phyloP scores from a whole-genome alignment of 2,113 vertebrate species.

The Tupaia chinensis region DNA sequence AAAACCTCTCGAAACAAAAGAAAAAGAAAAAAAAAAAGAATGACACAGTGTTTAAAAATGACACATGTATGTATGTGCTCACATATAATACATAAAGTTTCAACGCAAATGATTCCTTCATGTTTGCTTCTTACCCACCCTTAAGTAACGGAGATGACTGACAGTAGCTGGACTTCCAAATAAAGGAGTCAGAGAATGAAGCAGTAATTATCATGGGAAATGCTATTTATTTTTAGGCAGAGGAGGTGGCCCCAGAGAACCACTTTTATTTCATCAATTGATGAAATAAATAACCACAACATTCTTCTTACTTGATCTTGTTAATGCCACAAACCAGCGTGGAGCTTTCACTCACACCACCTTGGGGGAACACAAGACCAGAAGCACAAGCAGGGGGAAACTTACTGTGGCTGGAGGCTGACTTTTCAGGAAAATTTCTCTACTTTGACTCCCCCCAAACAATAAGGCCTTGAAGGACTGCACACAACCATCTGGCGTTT shows the following conservation, averaged over 20 bases:
- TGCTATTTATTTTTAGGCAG: not conserved
- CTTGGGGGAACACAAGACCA: not conserved
- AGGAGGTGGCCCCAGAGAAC: not conserved
- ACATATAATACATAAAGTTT: not conserved
- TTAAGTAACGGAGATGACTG: not conserved
- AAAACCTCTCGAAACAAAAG: too few species aligned
- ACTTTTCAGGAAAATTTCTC: not conserved
- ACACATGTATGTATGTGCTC: too few species aligned
- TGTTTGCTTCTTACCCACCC: not conserved
- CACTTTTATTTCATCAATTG: not conserved
- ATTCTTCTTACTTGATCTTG: not conserved
- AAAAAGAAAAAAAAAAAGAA: not conserved
- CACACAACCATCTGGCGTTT: not conserved
- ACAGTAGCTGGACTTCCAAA: not conserved
- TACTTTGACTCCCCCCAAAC: not conserved
- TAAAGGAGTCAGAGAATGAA: not conserved
- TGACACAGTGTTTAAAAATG: too few species aligned
- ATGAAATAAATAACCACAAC: not conserved
- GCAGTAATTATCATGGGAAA: not conserved
- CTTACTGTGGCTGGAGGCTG: not conserved
- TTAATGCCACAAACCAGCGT: not conserved
- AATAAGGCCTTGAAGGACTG: not conserved
- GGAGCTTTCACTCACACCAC: not conserved
- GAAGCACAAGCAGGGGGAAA: slow-evolving; percentile 8
- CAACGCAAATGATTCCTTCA: not conserved